These are phyloP conservation scores for Chelon labrosus DNA, from an alignment of 2,797 vertebrate species.

Conservation along the genomic window DNA sequence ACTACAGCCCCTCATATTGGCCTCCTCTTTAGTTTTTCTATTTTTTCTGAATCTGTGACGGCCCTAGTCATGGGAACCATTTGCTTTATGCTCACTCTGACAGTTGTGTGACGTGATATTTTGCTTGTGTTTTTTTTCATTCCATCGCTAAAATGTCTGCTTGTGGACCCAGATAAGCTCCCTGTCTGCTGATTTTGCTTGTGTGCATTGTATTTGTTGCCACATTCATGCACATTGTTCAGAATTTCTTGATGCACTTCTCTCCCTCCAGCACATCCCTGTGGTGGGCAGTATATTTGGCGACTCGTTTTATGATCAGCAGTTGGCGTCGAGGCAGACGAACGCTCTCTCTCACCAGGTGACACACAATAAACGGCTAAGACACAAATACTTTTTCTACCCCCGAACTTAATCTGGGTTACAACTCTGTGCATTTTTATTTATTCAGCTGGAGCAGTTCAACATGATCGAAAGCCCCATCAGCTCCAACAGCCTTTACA, in stretches of 20 bases:
- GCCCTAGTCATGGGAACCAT: conserved; percentile 53
- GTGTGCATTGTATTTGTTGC: conserved; percentile 1
- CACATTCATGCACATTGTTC: background rate
- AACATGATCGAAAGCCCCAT: conserved; percentile 97
- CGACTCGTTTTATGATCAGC: conserved; percentile 98
- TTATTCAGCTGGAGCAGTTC: conserved; percentile 94
- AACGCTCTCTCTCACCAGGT: conserved; percentile 99
- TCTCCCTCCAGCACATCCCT: conserved; percentile 91
- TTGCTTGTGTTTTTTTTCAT: conserved; percentile 55
- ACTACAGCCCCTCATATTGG: background rate
- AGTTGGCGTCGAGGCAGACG: conserved; percentile 95
- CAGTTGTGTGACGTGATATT: conserved; percentile 52
- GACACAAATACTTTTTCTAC: background rate
- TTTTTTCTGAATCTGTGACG: conserved; percentile 22
- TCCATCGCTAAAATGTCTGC: conserved; percentile 59
- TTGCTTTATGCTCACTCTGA: conserved; percentile 58
- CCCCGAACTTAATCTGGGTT: background rate
- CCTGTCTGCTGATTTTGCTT: background rate
- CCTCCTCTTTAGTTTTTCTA: conserved; percentile 4
- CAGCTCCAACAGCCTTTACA: conserved; percentile 94
- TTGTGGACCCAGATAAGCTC: conserved; percentile 24
- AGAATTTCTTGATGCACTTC: conserved; percentile 20
- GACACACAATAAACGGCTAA: conserved; percentile 40
- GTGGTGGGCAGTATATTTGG: conserved; percentile 96
- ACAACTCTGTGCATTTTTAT: background rate